phyloP scores from a whole-genome alignment of 1,140 invertebrate species.

The Drosophila bifasciata region DNA sequence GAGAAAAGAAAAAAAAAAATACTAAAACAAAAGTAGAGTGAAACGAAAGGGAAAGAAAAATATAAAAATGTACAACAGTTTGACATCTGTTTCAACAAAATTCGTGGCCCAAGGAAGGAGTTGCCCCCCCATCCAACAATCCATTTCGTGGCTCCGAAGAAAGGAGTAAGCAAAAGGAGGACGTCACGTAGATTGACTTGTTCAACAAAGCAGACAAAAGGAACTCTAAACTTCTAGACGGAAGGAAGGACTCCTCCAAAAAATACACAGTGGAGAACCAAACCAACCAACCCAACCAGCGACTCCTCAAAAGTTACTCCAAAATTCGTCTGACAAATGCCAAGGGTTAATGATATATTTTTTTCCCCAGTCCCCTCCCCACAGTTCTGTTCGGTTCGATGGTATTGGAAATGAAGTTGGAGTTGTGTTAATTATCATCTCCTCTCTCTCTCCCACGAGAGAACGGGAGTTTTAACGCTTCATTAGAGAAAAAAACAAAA shows the following conservation, averaged over 20 bases:
- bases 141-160: background rate
- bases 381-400: slow-evolving; percentile 1
- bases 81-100: slow-evolving; percentile 78
- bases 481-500: slow-evolving; percentile 60
- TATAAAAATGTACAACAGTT: slow-evolving; percentile 72
- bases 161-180: slow-evolving; percentile 47
- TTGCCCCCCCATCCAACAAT: too few species aligned
- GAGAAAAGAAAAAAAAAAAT: slow-evolving; percentile 54
- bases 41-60: slow-evolving; percentile 23
- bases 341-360: slow-evolving; percentile 75
- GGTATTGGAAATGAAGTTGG: slow-evolving; percentile 37
- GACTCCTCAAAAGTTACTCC: slow-evolving; percentile 15
- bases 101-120: slow-evolving; percentile 16
- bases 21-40: slow-evolving; percentile 24
- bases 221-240: slow-evolving; percentile 25
- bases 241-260: slow-evolving; percentile 19
- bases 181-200: slow-evolving; percentile 79
- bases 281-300: slow-evolving; percentile 25
- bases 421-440: slow-evolving; percentile 77
- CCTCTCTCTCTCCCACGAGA: background rate
- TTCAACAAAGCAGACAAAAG: slow-evolving; percentile 37
- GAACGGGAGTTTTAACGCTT: slow-evolving; percentile 70
- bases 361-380: too few species aligned
- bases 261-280: background rate
- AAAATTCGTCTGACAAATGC: slow-evolving; percentile 65